These are phyloP conservation scores for Alsophila aescularia DNA, from an alignment of 2,888 invertebrate species.

Conservation along the genomic window DNA sequence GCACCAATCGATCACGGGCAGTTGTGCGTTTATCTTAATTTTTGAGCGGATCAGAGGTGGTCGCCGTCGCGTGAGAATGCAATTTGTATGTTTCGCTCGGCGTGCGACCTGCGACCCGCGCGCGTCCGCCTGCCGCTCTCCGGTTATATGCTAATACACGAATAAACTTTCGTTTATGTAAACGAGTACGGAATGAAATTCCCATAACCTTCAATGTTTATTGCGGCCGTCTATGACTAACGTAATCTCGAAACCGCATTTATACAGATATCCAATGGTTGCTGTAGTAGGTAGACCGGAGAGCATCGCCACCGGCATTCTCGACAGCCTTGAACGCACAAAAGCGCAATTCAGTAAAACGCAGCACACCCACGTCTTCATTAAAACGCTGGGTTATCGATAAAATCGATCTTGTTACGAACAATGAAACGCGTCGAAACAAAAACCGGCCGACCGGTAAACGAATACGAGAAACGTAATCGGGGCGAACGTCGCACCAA, in stretches of 20 bases:
- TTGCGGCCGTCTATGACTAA: conserved; percentile 26
- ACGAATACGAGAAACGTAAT: conserved; percentile 81
- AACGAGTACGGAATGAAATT: conserved; percentile 45
- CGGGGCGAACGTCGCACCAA: conserved; percentile 75
- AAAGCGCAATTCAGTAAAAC: conserved; percentile 52
- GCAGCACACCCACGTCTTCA: conserved; percentile 79
- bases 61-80: conserved; percentile 66
- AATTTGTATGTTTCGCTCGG: conserved; percentile 66
- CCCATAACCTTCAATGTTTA: conserved; percentile 37
- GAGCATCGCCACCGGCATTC: conserved; percentile 15
- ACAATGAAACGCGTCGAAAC: conserved; percentile 81
- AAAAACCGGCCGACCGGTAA: conserved; percentile 77
- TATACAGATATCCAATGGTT: background rate
- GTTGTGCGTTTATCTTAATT: conserved; percentile 21
- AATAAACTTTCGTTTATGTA: conserved; percentile 57
- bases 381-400: conserved; percentile 73
- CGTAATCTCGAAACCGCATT: conserved; percentile 7
- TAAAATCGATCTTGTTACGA: conserved; percentile 81
- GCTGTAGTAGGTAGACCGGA: conserved; percentile 14
- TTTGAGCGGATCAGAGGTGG: conserved; percentile 40
- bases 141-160: conserved; percentile 73
- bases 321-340: conserved; percentile 41
- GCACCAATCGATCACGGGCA: conserved; percentile 29
- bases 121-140: conserved; percentile 36
- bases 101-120: conserved; percentile 51